phyloP scores from a whole-genome alignment of 2,888 invertebrate species.

The Dione juno region DNA sequence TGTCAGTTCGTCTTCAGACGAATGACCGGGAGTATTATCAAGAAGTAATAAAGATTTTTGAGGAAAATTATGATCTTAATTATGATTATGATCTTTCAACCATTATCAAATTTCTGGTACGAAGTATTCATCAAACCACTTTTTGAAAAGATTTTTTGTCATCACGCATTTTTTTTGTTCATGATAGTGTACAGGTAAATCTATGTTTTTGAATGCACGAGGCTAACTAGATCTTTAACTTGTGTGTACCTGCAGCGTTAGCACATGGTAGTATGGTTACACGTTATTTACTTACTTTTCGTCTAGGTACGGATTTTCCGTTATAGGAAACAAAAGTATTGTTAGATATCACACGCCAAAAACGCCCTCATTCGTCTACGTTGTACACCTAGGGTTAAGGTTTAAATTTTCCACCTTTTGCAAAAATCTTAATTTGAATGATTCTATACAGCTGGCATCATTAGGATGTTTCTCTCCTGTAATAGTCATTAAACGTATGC shows the following conservation, averaged over 20 bases:
- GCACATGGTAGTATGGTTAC: slow-evolving; percentile 50
- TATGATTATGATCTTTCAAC: no score
- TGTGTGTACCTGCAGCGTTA: slow-evolving; percentile 15
- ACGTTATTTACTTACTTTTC: slow-evolving; percentile 48
- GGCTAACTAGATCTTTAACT: slow-evolving; percentile 49
- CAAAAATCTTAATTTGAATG: slow-evolving; percentile 44
- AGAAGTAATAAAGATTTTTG: slow-evolving; percentile 44
- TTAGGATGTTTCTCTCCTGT: slow-evolving; percentile 42
- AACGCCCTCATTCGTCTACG: slow-evolving; percentile 50
- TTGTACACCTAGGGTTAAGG: slow-evolving; percentile 48
- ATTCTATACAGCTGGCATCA: slow-evolving; percentile 40
- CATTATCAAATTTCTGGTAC: slow-evolving; percentile 46
- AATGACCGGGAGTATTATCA: slow-evolving; percentile 46
- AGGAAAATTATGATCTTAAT: slow-evolving; percentile 33
- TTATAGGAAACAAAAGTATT: slow-evolving; percentile 46
- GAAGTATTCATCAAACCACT: slow-evolving; percentile 51
- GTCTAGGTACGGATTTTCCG: slow-evolving; percentile 47
- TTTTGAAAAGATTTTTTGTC: slow-evolving; percentile 51
- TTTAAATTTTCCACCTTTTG: slow-evolving; percentile 47
- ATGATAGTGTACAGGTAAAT: slow-evolving; percentile 19
- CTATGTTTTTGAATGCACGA: slow-evolving; percentile 46
- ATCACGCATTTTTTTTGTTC: slow-evolving; percentile 48
- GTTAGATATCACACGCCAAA: slow-evolving; percentile 50
- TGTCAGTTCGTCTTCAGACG: slow-evolving; percentile 44
- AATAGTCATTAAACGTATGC: slow-evolving; percentile 47